Evolutionary conservation across 1,140 invertebrate genomes (phyloP).

Genomic region (Bombus polaris): DNA sequence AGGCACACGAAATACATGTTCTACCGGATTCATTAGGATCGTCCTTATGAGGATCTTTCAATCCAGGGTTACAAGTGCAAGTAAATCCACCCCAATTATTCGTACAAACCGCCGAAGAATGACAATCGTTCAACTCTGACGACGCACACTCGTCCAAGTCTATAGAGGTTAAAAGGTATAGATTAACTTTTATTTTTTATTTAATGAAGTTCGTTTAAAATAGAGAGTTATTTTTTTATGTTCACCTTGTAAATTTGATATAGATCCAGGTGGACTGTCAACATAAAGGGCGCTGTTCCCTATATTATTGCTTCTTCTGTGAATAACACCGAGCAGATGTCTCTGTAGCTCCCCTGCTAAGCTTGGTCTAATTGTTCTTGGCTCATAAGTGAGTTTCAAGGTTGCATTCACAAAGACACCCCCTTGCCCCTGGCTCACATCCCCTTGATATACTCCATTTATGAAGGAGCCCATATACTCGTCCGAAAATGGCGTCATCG

Average conservation of each 20-base stretch:
- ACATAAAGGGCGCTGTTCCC: conserved; percentile 93
- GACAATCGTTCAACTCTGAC: conserved; percentile 95
- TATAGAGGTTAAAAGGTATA: conserved; percentile 72
- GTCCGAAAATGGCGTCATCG: conserved; percentile 93
- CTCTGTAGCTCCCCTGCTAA: conserved; percentile 90
- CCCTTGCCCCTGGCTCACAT: conserved; percentile 85
- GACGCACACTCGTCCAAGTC: conserved; percentile 96
- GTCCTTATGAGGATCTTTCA: conserved; percentile 88
- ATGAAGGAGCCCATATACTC: conserved; percentile 91
- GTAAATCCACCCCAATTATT: conserved; percentile 95
- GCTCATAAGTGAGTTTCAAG: conserved; percentile 84
- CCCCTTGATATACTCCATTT: conserved; percentile 91
- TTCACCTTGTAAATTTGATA: conserved; percentile 87
- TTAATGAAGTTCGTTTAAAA: background rate
- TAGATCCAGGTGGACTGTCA: conserved; percentile 89
- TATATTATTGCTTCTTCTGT: conserved; percentile 92
- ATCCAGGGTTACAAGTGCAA: conserved; percentile 92
- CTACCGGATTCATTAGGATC: conserved; percentile 87
- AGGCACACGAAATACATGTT: conserved; percentile 89
- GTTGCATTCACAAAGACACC: conserved; percentile 94
- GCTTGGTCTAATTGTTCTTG: conserved; percentile 86
- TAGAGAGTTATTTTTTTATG: background rate
- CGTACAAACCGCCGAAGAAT: conserved; percentile 91
- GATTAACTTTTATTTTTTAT: background rate
- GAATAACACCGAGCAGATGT: conserved; percentile 92